These are phyloP conservation scores for Sminthurides aquaticus DNA, from an alignment of 2,888 invertebrate species.

Conservation along the genomic window DNA sequence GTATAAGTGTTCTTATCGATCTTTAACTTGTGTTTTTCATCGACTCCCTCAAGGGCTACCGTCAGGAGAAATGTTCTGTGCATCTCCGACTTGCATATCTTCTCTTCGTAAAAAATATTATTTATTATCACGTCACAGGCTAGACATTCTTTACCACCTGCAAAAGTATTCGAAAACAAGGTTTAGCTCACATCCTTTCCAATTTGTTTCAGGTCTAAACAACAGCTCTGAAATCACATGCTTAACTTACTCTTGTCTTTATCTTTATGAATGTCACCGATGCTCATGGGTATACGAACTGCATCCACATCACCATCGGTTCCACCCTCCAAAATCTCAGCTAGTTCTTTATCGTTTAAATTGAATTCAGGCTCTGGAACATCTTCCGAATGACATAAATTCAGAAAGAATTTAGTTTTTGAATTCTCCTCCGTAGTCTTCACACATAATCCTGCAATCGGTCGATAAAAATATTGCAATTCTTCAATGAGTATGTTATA, in stretches of 20 bases:
- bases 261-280: slow-evolving; percentile 50
- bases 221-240: too few species aligned
- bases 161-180: slow-evolving; percentile 25
- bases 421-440: slow-evolving; percentile 42
- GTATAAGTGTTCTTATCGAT: slow-evolving; percentile 46
- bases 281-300: slow-evolving; percentile 50
- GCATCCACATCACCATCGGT: slow-evolving; percentile 47
- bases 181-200: too few species aligned
- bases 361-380: slow-evolving; percentile 37
- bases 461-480: neutral
- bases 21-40: slow-evolving; percentile 47
- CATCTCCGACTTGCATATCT: slow-evolving; percentile 47
- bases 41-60: slow-evolving; percentile 49
- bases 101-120: slow-evolving; percentile 46
- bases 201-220: too few species aligned
- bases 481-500: neutral
- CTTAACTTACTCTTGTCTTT: slow-evolving; percentile 48
- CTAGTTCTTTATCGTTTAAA: slow-evolving; percentile 48
- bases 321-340: slow-evolving; percentile 46
- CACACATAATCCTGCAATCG: slow-evolving; percentile 43
- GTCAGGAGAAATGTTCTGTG: slow-evolving; percentile 49
- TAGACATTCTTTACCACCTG: slow-evolving; percentile 48
- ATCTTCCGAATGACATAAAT: slow-evolving; percentile 48
- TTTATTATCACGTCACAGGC: slow-evolving; percentile 50
- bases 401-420: slow-evolving; percentile 46